Base-by-base conservation (phyloP, 1,140 invertebrate species). In the Scaptomyza pallida region DNA sequence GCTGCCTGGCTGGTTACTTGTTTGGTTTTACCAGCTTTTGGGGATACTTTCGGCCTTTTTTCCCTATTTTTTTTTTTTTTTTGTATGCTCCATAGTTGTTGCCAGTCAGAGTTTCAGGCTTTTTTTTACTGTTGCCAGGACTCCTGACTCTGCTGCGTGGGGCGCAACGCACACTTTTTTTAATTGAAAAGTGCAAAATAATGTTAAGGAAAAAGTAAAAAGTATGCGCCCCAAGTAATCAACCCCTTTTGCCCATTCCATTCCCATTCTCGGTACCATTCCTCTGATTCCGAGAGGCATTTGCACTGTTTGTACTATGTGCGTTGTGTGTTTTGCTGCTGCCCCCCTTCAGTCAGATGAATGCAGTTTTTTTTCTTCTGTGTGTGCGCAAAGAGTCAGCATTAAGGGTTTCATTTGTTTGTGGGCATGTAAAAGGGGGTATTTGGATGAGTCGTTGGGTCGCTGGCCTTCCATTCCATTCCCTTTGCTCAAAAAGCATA, bases 151-250 rank as follows among this genome's bases (percentile, higher is more conserved):
- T n/a, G 12, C 60, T 56, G 72, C 63, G 48, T 67, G 78, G 78
- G 74, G 64, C 61, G 82, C 73, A 65, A 61, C 63, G 82, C 77
- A 69, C 65, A 74, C 73, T 30, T 86, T 85, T n/a, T 83, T 86
- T 86, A 86, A 86, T 86, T 86, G 81, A 86, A 86, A 86, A 86
- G 81, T 86, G 81, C 82, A 86, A 86, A 86, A 86, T 86, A 88
- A 86, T 86, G 81, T 86, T 86, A 72, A 86, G 81, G 82, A 86
- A 86, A 86, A 48, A 65, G 81, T 63, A 70, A 45, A 83, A 83
- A 83, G 80, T 83, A 71, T 75, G 61, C 80, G 62, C 67, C 67
- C 64, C 72, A 83, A 85, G 79, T 85, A 85, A 72, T 37, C 33
- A 33, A 52, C 48, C 23, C 15, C 0, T 4, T 15, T n/a, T n/a